A percentile compares a stretch with the other conserved stretches of the same genome.
phyloP scores from a whole-genome alignment of 2,888 invertebrate genomes.

The Ophion ventricosus region DNA sequence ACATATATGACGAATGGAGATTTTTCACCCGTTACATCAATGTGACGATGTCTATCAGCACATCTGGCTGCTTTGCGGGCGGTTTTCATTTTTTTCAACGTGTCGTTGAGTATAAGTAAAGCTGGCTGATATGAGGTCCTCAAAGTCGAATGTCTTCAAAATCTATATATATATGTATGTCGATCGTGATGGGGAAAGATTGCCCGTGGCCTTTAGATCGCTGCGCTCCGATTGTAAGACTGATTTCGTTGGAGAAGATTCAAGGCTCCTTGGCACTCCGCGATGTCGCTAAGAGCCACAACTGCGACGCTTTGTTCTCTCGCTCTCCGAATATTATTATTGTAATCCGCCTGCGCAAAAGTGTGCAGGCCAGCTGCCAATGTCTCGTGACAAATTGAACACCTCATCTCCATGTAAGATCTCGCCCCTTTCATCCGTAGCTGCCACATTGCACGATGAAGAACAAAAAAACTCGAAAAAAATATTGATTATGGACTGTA shows the following conservation, averaged over 20 bases:
- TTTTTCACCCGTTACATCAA: background rate
- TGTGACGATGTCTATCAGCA: background rate
- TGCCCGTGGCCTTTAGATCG: background rate
- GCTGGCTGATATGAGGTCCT: too few relatives aligned
- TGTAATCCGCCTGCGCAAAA: conserved; percentile 33
- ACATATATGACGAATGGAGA: background rate
- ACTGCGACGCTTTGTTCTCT: conserved; percentile 19
- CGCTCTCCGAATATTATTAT: conserved; percentile 15
- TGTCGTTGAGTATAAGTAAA: background rate
- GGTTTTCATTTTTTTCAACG: background rate
- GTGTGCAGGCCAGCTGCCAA: conserved; percentile 37
- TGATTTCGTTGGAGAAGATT: conserved; percentile 12
- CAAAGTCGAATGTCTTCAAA: background rate
- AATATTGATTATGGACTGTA: background rate
- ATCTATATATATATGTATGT: background rate
- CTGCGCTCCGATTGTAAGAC: background rate
- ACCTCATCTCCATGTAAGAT: background rate
- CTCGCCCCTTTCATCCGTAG: background rate
- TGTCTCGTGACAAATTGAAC: conserved; percentile 21
- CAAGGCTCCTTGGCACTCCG: conserved; percentile 24
- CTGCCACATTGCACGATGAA: background rate
- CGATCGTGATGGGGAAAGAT: background rate
- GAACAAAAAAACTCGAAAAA: background rate
- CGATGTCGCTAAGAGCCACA: conserved; percentile 15
- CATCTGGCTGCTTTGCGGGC: background rate